phyloP scores from a whole-genome alignment of 2,888 invertebrate species.

The Troglohyphantes excavatus region DNA sequence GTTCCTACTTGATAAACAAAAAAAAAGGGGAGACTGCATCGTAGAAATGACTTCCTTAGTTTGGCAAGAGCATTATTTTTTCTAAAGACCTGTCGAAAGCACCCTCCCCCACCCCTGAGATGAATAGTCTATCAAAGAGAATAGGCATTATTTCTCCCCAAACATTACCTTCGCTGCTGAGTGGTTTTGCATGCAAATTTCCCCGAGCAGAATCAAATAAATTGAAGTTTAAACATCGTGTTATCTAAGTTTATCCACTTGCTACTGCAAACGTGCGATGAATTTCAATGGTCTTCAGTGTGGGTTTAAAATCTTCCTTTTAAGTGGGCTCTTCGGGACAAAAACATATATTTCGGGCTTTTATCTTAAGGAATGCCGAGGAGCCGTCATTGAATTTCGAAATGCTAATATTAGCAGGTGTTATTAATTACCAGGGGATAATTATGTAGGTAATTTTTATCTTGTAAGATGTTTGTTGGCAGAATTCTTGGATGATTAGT shows the following conservation, averaged over 20 bases:
- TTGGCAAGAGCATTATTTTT: neutral
- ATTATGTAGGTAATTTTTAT: neutral
- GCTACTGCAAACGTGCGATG: neutral
- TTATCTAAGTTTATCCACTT: conserved; percentile 2
- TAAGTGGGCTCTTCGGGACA: neutral
- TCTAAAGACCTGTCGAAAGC: neutral
- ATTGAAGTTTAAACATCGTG: neutral
- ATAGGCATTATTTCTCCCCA: neutral
- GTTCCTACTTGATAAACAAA: neutral
- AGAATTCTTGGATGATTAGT: neutral
- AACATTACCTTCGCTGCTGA: neutral
- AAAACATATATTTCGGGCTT: neutral
- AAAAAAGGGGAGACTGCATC: neutral
- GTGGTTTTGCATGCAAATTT: neutral
- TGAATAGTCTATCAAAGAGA: neutral
- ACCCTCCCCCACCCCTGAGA: neutral
- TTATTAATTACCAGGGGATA: neutral
- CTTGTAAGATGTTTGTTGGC: neutral
- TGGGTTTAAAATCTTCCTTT: neutral
- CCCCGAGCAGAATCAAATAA: neutral
- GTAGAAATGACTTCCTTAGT: neutral
- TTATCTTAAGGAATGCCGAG: neutral
- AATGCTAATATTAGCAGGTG: neutral
- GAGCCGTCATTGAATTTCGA: neutral
- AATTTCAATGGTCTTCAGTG: neutral